Evolutionary conservation across 1,140 invertebrate genomes (phyloP).

Genomic region (Drosophila trapezifrons): DNA sequence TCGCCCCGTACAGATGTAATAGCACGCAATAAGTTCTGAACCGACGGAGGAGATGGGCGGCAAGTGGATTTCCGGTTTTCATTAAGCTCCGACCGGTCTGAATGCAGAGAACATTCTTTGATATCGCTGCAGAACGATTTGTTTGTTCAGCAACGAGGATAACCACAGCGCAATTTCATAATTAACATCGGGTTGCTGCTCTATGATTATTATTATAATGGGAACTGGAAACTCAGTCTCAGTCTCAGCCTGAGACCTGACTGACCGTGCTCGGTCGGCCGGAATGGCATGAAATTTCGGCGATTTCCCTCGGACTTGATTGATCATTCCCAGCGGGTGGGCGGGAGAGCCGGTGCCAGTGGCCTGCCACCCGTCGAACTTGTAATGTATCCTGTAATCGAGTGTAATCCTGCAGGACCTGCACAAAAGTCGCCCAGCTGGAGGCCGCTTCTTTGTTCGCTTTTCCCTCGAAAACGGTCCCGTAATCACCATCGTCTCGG

Average conservation of each 20-base stretch:
- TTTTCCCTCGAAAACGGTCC: slow-evolving; percentile 11
- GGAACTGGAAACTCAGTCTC: slow-evolving; percentile 24
- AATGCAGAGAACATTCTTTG: slow-evolving; percentile 61
- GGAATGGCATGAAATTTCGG: slow-evolving; percentile 74
- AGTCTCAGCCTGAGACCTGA: not conserved
- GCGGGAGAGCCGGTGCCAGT: not conserved
- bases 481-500: slow-evolving; percentile 20
- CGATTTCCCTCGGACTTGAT: slow-evolving; percentile 64
- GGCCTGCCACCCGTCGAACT: slow-evolving; percentile 56
- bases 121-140: slow-evolving; percentile 62
- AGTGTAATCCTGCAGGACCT: slow-evolving; percentile 81
- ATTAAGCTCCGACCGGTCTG: slow-evolving; percentile 54
- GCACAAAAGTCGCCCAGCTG: slow-evolving; percentile 67
- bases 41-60: slow-evolving; percentile 27
- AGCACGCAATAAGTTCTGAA: slow-evolving; percentile 50
- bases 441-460: slow-evolving; percentile 60
- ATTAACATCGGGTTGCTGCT: slow-evolving; percentile 63
- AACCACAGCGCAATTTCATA: slow-evolving; percentile 67
- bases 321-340: slow-evolving; percentile 82
- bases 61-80: slow-evolving; percentile 83
- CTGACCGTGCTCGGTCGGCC: slow-evolving; percentile 45
- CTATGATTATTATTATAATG: slow-evolving; percentile 60
- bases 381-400: slow-evolving; percentile 81
- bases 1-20: slow-evolving; percentile 29
- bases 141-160: slow-evolving; percentile 55